Conservation (phyloP, 2,113 vertebrate species). For the Onychorhynchus coronatus region DNA sequence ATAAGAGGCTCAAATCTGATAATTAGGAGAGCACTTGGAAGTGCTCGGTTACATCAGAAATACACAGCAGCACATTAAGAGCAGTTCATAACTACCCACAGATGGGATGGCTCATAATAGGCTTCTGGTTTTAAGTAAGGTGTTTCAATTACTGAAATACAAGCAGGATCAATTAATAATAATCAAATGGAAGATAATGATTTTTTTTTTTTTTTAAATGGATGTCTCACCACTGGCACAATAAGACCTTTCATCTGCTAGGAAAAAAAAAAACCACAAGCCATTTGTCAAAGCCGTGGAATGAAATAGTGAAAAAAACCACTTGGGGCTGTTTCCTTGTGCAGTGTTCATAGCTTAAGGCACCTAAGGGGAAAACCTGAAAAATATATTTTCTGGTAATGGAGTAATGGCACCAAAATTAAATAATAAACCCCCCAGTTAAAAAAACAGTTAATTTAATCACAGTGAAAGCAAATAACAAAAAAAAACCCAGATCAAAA, state of each 20-base stretch:
- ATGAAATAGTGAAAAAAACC: background rate
- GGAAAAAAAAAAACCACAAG: background rate
- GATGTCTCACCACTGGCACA: background rate
- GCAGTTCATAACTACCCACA: background rate
- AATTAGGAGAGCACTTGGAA: conserved; percentile 22
- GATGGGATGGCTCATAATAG: background rate
- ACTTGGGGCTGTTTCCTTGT: background rate
- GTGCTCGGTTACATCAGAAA: background rate
- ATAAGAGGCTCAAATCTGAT: background rate
- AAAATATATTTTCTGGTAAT: background rate
- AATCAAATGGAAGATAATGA: background rate
- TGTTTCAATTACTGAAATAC: conserved; percentile 54
- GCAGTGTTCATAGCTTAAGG: background rate
- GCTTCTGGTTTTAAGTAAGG: background rate
- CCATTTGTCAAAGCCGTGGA: background rate
- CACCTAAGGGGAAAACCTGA: background rate
- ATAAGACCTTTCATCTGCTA: background rate
- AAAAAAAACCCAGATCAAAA: background rate
- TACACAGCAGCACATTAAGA: background rate
- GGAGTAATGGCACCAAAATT: background rate
- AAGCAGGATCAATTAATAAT: conserved; percentile 41
- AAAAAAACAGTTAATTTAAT: background rate
- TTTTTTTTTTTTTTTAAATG: background rate
- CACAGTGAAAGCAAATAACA: background rate
- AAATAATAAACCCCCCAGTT: background rate